phyloP scores from a whole-genome alignment of 2,888 invertebrate species.

The Sussaba pulchella region DNA sequence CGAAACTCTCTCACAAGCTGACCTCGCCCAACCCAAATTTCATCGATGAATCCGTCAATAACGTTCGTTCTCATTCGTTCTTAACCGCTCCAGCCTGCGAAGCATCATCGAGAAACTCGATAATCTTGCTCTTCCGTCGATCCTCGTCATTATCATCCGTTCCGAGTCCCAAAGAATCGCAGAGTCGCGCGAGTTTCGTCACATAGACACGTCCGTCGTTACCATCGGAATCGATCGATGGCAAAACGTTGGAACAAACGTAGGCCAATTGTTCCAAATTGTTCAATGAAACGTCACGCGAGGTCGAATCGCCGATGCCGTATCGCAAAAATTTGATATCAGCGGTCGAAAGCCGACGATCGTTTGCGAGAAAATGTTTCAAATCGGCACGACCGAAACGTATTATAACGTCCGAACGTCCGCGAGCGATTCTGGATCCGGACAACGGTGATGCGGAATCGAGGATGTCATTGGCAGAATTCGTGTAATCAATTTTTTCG shows the following conservation, averaged over 20 bases:
- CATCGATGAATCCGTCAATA: background rate
- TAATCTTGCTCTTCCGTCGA: slow-evolving; percentile 65
- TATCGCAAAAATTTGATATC: slow-evolving; percentile 38
- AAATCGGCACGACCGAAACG: slow-evolving; percentile 79
- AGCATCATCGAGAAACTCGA: slow-evolving; percentile 65
- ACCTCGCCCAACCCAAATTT: slow-evolving; percentile 14
- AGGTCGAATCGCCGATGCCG: too few species aligned
- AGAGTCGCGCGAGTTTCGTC: slow-evolving; percentile 71
- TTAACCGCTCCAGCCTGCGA: slow-evolving; percentile 58
- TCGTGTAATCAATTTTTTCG: slow-evolving; percentile 67
- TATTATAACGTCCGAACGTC: slow-evolving; percentile 79
- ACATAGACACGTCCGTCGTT: slow-evolving; percentile 66
- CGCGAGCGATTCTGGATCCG: slow-evolving; percentile 68
- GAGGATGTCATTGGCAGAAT: slow-evolving; percentile 65
- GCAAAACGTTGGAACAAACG: slow-evolving; percentile 70
- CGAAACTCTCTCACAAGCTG: slow-evolving; percentile 9
- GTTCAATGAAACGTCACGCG: too few species aligned
- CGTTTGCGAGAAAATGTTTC: slow-evolving; percentile 56
- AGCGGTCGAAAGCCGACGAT: slow-evolving; percentile 3
- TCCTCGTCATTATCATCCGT: slow-evolving; percentile 56
- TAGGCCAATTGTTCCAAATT: slow-evolving; percentile 49
- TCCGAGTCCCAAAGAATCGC: slow-evolving; percentile 67
- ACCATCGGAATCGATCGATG: slow-evolving; percentile 62
- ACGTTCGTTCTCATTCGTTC: slow-evolving; percentile 66
- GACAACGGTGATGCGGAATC: slow-evolving; percentile 31